Percentiles rank a stretch among this genome's conserved stretches.
phyloP scores from a whole-genome alignment of 2,797 vertebrate species.

The Protonibea diacanthus region DNA sequence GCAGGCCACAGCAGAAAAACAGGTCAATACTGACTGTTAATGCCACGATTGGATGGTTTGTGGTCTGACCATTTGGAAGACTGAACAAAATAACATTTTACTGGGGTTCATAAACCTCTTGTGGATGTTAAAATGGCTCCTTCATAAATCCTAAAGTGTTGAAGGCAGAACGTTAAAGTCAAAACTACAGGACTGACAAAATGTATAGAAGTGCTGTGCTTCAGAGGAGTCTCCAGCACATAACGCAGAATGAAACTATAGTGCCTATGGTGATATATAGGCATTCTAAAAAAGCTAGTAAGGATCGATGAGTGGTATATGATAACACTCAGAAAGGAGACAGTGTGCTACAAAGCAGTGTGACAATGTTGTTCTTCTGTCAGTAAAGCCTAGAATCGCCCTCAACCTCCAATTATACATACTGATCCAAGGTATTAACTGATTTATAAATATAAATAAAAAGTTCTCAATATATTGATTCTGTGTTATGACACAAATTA shows the following conservation, averaged over 20 bases:
- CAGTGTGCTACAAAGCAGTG: slow-evolving; percentile 3
- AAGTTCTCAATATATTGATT: too few relatives aligned
- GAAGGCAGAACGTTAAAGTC: slow-evolving; percentile 76
- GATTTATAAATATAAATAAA: neutral
- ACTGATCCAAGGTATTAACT: neutral
- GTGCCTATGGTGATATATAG: slow-evolving; percentile 39
- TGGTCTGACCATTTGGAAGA: slow-evolving; percentile 82
- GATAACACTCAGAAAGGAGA: slow-evolving; percentile 44
- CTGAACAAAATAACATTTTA: slow-evolving; percentile 85
- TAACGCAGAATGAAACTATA: slow-evolving; percentile 32
- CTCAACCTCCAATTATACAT: neutral
- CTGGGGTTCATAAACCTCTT: slow-evolving; percentile 84
- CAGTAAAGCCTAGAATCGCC: slow-evolving; percentile 6
- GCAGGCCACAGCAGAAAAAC: slow-evolving; percentile 79
- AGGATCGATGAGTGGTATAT: slow-evolving; percentile 53
- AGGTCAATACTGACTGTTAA: slow-evolving; percentile 83
- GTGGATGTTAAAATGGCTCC: slow-evolving; percentile 76
- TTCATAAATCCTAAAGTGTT: slow-evolving; percentile 83
- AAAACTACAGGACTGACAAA: slow-evolving; percentile 63
- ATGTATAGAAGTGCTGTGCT: slow-evolving; percentile 48
- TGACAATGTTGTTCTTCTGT: slow-evolving; percentile 15
- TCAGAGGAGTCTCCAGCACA: slow-evolving; percentile 36
- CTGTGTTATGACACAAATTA: neutral
- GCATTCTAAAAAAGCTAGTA: slow-evolving; percentile 50
- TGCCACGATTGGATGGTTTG: slow-evolving; percentile 83